phyloP scores from a whole-genome alignment of 2,888 invertebrate species.

The Cheilosia variabilis region DNA sequence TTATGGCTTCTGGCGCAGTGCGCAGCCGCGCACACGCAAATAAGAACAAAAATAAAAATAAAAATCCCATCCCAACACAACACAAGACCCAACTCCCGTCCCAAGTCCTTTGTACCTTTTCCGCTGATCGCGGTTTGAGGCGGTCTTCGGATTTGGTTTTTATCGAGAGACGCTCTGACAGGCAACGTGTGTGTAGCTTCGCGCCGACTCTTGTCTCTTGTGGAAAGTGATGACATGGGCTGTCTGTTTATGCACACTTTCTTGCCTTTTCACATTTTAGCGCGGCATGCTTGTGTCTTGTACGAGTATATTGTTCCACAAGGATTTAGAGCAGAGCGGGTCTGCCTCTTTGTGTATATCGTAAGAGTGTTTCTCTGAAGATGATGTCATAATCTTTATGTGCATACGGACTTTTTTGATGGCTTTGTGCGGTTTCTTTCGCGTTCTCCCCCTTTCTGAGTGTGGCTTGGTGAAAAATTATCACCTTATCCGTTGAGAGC shows the following conservation, averaged over 20 bases:
- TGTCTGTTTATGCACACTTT: constrained; percentile 65
- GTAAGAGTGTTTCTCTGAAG: constrained; percentile 16
- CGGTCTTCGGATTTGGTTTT: neutral
- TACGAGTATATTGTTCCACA: neutral
- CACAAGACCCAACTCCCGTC: neutral
- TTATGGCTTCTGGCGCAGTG: constrained; percentile 50
- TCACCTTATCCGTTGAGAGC: constrained; percentile 52
- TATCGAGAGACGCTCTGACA: no score
- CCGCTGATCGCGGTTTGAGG: neutral
- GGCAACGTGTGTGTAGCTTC: no score
- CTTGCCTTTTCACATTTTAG: neutral
- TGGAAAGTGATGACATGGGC: constrained; percentile 68
- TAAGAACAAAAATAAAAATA: neutral
- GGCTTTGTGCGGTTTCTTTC: constrained; percentile 42
- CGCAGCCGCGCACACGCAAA: constrained; percentile 45
- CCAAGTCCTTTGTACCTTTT: constrained; percentile 53
- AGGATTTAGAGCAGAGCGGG: constrained; percentile 33
- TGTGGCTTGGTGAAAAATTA: constrained; percentile 52
- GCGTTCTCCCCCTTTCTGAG: constrained; percentile 2
- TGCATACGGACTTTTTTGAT: constrained; percentile 41
- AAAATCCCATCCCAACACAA: constrained; percentile 10
- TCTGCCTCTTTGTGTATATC: neutral
- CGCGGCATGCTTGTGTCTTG: neutral
- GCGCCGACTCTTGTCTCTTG: neutral
- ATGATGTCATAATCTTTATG: constrained; percentile 70